A percentile compares a stretch with the other conserved stretches of the same genome.
Evolutionary conservation across 2,888 invertebrate species (phyloP).

Genomic region (Hirtodrosophila histrioides): DNA sequence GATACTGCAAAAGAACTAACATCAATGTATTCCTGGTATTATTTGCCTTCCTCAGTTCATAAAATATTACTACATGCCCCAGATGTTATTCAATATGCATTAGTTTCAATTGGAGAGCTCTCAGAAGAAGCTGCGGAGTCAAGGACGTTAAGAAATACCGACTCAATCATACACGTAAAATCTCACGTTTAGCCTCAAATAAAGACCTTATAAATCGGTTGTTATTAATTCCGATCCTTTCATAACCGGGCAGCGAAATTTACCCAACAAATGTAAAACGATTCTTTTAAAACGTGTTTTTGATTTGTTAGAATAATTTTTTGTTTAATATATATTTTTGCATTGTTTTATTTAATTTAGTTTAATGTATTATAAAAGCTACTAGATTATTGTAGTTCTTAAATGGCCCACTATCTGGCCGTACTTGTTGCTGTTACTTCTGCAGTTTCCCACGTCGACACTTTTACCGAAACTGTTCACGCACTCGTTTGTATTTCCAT

Average conservation of each 20-base stretch:
- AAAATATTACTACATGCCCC: neutral
- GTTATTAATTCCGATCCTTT: neutral
- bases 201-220: neutral
- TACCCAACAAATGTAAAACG: neutral
- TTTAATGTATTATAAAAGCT: too few species aligned
- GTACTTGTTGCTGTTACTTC: too few species aligned
- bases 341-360: too few species aligned
- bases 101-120: slow-evolving; percentile 2
- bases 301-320: too few species aligned
- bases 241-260: neutral
- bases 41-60: too few species aligned
- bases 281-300: neutral
- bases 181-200: neutral
- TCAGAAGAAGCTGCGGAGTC: too few species aligned
- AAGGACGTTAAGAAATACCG: slow-evolving; percentile 1
- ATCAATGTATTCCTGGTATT: slow-evolving; percentile 9
- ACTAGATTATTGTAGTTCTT: too few species aligned
- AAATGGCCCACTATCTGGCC: too few species aligned
- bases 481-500: too few species aligned
- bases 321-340: too few species aligned
- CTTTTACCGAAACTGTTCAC: too few species aligned
- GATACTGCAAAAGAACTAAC: slow-evolving; percentile 8
- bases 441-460: too few species aligned
- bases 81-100: neutral
- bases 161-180: neutral